These are phyloP conservation scores for Tinamus major DNA, from an alignment of 2,797 vertebrate species.

Conservation along the genomic window DNA sequence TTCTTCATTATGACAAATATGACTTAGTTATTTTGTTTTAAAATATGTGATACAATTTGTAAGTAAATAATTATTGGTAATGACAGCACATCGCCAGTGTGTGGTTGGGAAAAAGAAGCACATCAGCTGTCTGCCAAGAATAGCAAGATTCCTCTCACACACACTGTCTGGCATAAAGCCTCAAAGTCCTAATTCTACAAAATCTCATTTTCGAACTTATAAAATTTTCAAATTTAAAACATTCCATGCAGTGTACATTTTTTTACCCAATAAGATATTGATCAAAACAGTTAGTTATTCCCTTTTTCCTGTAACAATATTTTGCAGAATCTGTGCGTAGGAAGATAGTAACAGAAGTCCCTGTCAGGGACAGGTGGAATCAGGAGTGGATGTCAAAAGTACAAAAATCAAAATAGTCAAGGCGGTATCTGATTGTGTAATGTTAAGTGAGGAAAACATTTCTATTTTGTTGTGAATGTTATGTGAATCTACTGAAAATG, in stretches of 20 bases:
- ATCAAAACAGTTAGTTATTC: background rate
- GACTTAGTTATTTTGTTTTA: too few relatives aligned
- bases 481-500: conserved; percentile 43
- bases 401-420: background rate
- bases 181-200: background rate
- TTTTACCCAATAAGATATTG: too few relatives aligned
- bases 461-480: conserved; percentile 25
- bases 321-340: background rate
- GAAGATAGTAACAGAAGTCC: conserved; percentile 22
- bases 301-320: background rate
- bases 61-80: too few relatives aligned
- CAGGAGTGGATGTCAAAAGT: background rate
- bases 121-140: background rate
- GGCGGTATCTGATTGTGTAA: conserved; percentile 22
- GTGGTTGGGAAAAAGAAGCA: background rate
- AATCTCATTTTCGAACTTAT: background rate
- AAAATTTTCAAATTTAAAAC: background rate
- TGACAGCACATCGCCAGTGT: too few relatives aligned
- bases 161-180: background rate
- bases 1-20: too few relatives aligned
- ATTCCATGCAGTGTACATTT: background rate
- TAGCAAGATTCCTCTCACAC: too few relatives aligned
- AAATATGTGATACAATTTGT: too few relatives aligned
- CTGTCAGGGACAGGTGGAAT: background rate
- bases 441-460: conserved; percentile 30